Percentiles rank a stretch among this genome's conserved stretches.
Conservation (phyloP, 2,888 invertebrate genomes). For the Spialia ferax region DNA sequence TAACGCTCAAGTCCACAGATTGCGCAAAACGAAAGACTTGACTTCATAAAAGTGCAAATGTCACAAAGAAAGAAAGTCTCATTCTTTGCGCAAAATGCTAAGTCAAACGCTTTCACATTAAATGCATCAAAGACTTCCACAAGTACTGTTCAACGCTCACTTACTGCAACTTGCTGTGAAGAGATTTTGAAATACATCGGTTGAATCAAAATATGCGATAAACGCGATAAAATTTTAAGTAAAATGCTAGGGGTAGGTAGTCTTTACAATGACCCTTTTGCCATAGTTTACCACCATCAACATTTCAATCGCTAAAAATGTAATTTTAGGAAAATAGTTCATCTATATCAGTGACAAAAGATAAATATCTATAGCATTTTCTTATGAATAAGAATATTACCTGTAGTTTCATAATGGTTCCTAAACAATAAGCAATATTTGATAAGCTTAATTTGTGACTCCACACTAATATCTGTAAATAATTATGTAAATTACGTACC, state of each 20-base stretch:
- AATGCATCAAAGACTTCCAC: slow-evolving; percentile 32
- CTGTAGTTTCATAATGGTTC: too few species aligned
- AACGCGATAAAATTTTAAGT: neutral
- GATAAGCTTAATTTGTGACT: too few species aligned
- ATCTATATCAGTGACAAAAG: too few species aligned
- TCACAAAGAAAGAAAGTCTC: slow-evolving; percentile 26
- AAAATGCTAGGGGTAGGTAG: too few species aligned
- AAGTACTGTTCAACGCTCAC: slow-evolving; percentile 21
- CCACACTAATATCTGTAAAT: too few species aligned
- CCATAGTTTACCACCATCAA: neutral
- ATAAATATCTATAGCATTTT: too few species aligned
- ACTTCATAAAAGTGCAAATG: slow-evolving; percentile 22
- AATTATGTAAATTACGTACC: too few species aligned
- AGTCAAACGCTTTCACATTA: slow-evolving; percentile 30
- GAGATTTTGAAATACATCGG: slow-evolving; percentile 20
- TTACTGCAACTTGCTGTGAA: slow-evolving; percentile 15
- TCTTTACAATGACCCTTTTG: too few species aligned
- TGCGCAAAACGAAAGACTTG: slow-evolving; percentile 12
- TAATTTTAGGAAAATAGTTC: too few species aligned
- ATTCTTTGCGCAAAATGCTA: slow-evolving; percentile 25
- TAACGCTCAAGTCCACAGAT: slow-evolving; percentile 17
- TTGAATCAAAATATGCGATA: neutral
- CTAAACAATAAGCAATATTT: too few species aligned
- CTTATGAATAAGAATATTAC: too few species aligned
- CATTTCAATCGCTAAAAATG: neutral